Evolutionary conservation across 2,113 vertebrate species (phyloP).

Genomic region (Sigmodon hispidus): DNA sequence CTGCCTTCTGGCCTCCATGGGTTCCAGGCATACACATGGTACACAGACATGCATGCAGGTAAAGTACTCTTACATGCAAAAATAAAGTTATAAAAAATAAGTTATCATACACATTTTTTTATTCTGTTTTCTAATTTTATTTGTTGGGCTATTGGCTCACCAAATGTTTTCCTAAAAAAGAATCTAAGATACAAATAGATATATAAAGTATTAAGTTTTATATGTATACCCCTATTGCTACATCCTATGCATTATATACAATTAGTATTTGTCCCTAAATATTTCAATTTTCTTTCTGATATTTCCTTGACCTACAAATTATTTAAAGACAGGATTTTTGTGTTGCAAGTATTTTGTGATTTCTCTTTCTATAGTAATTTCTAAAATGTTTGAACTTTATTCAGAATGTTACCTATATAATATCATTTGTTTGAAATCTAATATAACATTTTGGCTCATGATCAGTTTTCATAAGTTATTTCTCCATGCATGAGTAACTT

Average conservation of each 20-base stretch:
- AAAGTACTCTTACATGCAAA: background rate
- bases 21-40: background rate
- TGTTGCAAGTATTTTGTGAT: background rate
- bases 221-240: background rate
- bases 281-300: background rate
- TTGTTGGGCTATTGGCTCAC: background rate
- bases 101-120: background rate
- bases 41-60: background rate
- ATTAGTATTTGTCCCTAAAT: conserved; percentile 3
- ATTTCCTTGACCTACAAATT: background rate
- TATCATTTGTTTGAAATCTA: background rate
- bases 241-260: background rate
- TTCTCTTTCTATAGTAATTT: background rate
- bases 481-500: background rate
- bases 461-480: background rate
- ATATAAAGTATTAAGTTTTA: background rate
- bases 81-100: background rate
- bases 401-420: background rate
- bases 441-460: background rate
- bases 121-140: conserved; percentile 3
- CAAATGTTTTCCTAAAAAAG: background rate
- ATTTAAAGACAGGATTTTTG: background rate
- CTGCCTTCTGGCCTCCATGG: background rate
- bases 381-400: background rate
- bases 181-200: background rate